These are phyloP conservation scores for Prietella phreatophila DNA, from an alignment of 2,113 vertebrate genomes.

Conservation along the genomic window DNA sequence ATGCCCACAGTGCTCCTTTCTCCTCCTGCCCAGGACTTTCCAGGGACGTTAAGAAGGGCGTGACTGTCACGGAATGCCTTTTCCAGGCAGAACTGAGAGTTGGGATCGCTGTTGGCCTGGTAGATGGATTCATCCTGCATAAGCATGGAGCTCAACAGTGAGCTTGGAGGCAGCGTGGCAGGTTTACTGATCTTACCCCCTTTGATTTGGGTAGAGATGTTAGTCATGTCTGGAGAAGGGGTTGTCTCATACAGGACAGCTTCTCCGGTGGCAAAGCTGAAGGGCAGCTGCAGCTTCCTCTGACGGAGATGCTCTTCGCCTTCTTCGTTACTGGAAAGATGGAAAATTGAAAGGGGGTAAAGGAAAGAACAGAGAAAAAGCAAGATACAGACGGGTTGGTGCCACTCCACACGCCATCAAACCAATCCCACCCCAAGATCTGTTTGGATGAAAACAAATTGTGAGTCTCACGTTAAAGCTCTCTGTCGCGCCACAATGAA, in stretches of 20 bases:
- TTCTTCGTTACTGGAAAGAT: conserved; percentile 71
- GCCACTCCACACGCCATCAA: background rate
- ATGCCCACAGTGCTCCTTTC: background rate
- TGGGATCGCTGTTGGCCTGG: background rate
- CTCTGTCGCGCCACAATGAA: conserved; percentile 76
- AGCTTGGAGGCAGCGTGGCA: conserved; percentile 50
- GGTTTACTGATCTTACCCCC: conserved; percentile 43
- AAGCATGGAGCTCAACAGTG: conserved; percentile 72
- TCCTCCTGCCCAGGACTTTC: conserved; percentile 47
- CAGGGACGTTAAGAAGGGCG: conserved; percentile 62
- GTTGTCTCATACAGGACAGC: conserved; percentile 70
- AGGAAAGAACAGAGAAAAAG: background rate
- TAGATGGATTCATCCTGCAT: conserved; percentile 70
- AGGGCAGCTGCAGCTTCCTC: conserved; percentile 73
- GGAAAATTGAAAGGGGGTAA: background rate
- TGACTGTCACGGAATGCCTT: conserved; percentile 67
- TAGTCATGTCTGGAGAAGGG: conserved; percentile 60
- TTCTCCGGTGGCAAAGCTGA: conserved; percentile 75
- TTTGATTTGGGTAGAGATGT: conserved; percentile 40
- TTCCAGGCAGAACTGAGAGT: conserved; percentile 63
- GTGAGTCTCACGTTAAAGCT: conserved; percentile 74
- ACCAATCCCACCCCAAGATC: background rate
- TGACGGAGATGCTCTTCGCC: conserved; percentile 77
- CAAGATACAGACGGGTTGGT: background rate
- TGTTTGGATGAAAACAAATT: background rate